Evolutionary conservation across 2,797 vertebrate species (phyloP).

Genomic region (Eutrigla gurnardus): DNA sequence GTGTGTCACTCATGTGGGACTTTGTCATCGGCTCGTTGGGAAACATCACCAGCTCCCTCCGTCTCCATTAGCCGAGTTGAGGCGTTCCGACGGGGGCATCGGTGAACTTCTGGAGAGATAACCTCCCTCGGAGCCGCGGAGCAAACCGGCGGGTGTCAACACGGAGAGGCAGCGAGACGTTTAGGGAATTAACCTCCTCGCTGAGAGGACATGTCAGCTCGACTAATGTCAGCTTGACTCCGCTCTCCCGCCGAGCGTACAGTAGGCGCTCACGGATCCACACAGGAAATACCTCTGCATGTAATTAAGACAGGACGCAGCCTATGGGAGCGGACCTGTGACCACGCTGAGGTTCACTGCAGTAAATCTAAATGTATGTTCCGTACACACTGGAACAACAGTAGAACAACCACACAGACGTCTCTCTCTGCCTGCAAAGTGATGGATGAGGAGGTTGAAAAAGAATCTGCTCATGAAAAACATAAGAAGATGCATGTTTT

Average conservation of each 20-base stretch:
- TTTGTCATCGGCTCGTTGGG: slow-evolving; percentile 46
- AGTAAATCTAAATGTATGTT: slow-evolving; percentile 61
- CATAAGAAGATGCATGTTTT: not conserved
- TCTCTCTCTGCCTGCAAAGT: not conserved
- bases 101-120: slow-evolving; percentile 61
- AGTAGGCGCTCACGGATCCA: slow-evolving; percentile 38
- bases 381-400: not conserved
- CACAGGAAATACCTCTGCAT: slow-evolving; percentile 43
- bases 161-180: slow-evolving; percentile 59
- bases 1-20: slow-evolving; percentile 8
- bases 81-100: slow-evolving; percentile 48
- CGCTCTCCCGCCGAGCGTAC: slow-evolving; percentile 57
- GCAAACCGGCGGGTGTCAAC: slow-evolving; percentile 70
- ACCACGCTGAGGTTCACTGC: not conserved
- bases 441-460: not conserved
- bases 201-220: slow-evolving; percentile 75
- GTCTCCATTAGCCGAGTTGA: slow-evolving; percentile 60
- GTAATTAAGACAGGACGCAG: slow-evolving; percentile 49
- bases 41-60: slow-evolving; percentile 23
- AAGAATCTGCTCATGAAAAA: not conserved
- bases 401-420: not conserved
- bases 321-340: slow-evolving; percentile 17
- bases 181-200: slow-evolving; percentile 79
- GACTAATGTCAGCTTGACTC: slow-evolving; percentile 77
- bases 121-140: slow-evolving; percentile 61